Evolutionary conservation across 2,888 invertebrate genomes (phyloP), one percentile per base, ranked within the genome.

Genomic region (Spatulosminthurus flaviceps): DNA sequence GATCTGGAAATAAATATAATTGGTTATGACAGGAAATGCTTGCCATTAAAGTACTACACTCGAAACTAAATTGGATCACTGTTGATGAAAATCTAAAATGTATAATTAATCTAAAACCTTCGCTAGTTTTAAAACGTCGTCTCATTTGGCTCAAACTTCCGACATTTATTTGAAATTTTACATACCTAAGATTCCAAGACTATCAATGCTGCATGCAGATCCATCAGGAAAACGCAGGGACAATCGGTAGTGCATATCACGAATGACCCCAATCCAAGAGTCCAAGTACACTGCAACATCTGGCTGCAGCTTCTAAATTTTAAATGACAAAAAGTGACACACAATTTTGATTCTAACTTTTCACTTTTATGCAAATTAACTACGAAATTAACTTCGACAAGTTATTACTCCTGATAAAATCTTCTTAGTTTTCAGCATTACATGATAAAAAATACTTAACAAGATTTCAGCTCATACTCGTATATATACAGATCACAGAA

Each of bases 221-320:
- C 92, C 92, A 86, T 92, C 92, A 0, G 91, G 88, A 72, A 92
- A 92, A 19, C 90, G 90, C 26, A 94, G 88, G 80, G 91, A 91
- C 1, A 93, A 89, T 86, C 91, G 91, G 84, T 92, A 91, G 86
- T 92, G 91, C 16, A 93, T 91, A 83, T 91, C 90, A 88, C 92
- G 92, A n/a, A 94, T 92, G 79, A 93, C 93, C 73, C 95, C 95
- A 75, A 95, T 94, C 95, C 95, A 95, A 0, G 93, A 93, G 86
- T 95, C 95, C 84, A 95, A 90, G 86, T 94, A 95, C 1, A 96
- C 95, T 41, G 95, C 94, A 86, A 93, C 91, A 87, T 95, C 95
- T 0, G 92, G 90, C 79, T 93, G 92, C 88, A 94, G 95, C 87
- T 93, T 93, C 91, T 91, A 84, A 9, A 64, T 4, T 4, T 13